A percentile compares a stretch with the other conserved stretches of the same genome.
Evolutionary conservation across 2,888 invertebrate species (phyloP).

Genomic region (Diarsia mendica): DNA sequence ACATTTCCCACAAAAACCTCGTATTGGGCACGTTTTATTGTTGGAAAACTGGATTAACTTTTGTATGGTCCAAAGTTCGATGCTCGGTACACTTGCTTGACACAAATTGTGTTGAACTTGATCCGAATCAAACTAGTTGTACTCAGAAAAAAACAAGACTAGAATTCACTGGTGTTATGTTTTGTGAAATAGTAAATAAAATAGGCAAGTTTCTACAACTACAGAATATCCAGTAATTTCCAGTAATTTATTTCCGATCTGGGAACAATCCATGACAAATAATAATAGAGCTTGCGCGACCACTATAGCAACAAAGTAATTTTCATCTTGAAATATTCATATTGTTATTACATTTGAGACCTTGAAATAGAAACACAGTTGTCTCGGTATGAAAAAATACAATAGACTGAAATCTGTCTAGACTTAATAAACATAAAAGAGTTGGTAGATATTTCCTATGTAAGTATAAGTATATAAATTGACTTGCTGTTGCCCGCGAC

Average conservation of each 20-base stretch:
- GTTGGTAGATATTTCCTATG: neutral
- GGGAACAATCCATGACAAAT: neutral
- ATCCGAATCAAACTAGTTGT: constrained; percentile 45
- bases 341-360: neutral
- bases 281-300: neutral
- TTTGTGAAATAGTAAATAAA: constrained; percentile 18
- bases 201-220: too few species aligned
- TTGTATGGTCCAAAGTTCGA: constrained; percentile 46
- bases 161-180: neutral
- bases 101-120: constrained; percentile 42
- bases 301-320: neutral
- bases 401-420: constrained; percentile 10
- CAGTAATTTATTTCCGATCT: neutral
- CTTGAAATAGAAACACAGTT: neutral
- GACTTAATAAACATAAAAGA: constrained; percentile 1
- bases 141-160: constrained; percentile 27
- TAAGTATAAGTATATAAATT: neutral
- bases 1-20: constrained; percentile 56
- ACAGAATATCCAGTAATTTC: too few species aligned
- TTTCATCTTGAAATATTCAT: neutral
- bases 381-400: neutral
- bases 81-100: constrained; percentile 42
- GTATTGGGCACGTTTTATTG: constrained; percentile 53
- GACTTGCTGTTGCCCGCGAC: too few species aligned
- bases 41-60: constrained; percentile 59